Base-by-base conservation (phyloP, 1,140 invertebrate species). In the Micrasema longulum region DNA sequence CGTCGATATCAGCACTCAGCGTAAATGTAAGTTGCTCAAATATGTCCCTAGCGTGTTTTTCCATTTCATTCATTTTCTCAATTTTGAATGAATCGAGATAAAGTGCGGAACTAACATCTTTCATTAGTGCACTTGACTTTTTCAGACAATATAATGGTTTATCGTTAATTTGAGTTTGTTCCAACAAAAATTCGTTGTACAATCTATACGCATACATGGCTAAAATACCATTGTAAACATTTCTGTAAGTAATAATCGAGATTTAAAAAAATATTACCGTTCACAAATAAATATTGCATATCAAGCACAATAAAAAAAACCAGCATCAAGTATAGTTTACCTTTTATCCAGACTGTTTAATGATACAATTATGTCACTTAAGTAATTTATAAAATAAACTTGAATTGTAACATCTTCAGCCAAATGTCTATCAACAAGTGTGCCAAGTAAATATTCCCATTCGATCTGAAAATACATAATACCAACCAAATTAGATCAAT, bases 121-220 rank as follows among this genome's bases (percentile, higher is more conserved):
- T 31, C 62, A 71, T 66, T 18, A 53, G 50, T 18, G 31, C 43
- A 41, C 36, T 66, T 1, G 69, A 55, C n/a, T 35, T 11, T 55
- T 65, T 47, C 10, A 66, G 22, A 22, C 69, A 71, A 36, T 65
- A 66, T 10, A 10, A 31, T 2, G 31, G 12, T 18, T 41, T 48
- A 23, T 71, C 53, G 18, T 22, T 36, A 12, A 57, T 52, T 20
- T 63, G 50, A 7, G 18, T 55, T 35, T 65, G 63, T 18, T 66
- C 38, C 50, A 71, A 66, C 3, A 47, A 7, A 47, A 43, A 71
- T 12, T 71, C 36, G 38, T 50, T 65, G 36, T 71, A 66, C 43
- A 71, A 35, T 20, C 57, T 52, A 43, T 71, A 38, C n/a, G 55
- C 63, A 45, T 57, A 71, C 22, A 71, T 45, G 47, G 69, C 69